Evolutionary conservation across 2,888 invertebrate species (phyloP).

Genomic region (Tuberolachnus salignus): DNA sequence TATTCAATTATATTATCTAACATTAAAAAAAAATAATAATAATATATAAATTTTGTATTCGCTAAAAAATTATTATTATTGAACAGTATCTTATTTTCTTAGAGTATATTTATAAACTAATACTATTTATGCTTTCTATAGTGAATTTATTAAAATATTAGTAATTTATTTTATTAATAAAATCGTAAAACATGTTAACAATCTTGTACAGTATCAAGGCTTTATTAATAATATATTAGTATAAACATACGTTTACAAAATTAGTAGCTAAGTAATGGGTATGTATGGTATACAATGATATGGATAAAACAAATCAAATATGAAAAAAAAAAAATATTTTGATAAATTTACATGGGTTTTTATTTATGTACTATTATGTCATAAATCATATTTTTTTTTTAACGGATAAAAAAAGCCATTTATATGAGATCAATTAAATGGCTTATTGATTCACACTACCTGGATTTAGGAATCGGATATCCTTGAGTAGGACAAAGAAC

Average conservation of each 20-base stretch:
- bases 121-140: neutral
- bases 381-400: neutral
- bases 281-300: neutral
- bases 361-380: neutral
- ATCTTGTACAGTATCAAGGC: neutral
- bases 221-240: neutral
- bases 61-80: too few relatives aligned
- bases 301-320: neutral
- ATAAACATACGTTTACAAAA: neutral
- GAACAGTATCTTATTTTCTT: too few relatives aligned
- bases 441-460: neutral
- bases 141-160: neutral
- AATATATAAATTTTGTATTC: too few relatives aligned
- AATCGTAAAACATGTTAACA: neutral
- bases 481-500: slow-evolving; percentile 62
- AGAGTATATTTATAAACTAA: neutral
- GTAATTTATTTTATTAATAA: neutral
- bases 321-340: neutral
- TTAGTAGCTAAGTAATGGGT: neutral
- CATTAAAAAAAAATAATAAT: too few relatives aligned
- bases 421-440: too few relatives aligned
- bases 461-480: slow-evolving; percentile 65
- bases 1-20: too few relatives aligned
- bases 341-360: neutral
- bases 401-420: too few relatives aligned